A percentile compares a stretch with the other conserved stretches of the same genome.
Evolutionary conservation across 2,113 vertebrate genomes (phyloP).

Genomic region (Trogon surrucura): DNA sequence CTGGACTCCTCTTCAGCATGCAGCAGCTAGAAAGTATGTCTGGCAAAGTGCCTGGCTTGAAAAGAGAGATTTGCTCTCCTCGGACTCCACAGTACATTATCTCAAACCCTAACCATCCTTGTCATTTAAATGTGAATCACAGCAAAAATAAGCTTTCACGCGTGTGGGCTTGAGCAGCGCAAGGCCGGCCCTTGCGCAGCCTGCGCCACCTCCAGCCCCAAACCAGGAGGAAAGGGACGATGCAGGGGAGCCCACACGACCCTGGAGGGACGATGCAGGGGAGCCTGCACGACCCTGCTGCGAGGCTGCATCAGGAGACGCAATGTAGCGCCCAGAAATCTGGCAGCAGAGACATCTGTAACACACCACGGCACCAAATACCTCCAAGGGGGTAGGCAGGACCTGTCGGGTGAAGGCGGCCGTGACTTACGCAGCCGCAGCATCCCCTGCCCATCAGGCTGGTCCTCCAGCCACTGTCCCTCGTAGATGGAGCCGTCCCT

Average conservation of each 20-base stretch:
- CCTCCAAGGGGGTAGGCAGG: neutral
- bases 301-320: neutral
- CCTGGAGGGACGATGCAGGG: neutral
- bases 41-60: constrained; percentile 46
- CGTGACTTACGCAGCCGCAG: constrained; percentile 77
- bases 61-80: constrained; percentile 45
- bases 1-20: constrained; percentile 18
- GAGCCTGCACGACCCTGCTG: neutral
- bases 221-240: neutral
- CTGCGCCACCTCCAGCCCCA: neutral
- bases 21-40: neutral
- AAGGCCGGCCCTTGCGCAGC: neutral
- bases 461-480: constrained; percentile 86
- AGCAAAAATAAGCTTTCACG: neutral
- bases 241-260: neutral
- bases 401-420: accelerated
- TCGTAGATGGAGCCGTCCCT: constrained; percentile 83
- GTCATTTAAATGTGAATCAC: constrained; percentile 55
- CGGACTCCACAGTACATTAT: constrained; percentile 47
- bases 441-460: constrained; percentile 80
- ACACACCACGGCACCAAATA: neutral
- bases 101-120: constrained; percentile 33
- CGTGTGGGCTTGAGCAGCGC: neutral
- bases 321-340: neutral
- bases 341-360: neutral